Conservation (phyloP, 2,113 vertebrate genomes). For the Pygoscelis adeliae region DNA sequence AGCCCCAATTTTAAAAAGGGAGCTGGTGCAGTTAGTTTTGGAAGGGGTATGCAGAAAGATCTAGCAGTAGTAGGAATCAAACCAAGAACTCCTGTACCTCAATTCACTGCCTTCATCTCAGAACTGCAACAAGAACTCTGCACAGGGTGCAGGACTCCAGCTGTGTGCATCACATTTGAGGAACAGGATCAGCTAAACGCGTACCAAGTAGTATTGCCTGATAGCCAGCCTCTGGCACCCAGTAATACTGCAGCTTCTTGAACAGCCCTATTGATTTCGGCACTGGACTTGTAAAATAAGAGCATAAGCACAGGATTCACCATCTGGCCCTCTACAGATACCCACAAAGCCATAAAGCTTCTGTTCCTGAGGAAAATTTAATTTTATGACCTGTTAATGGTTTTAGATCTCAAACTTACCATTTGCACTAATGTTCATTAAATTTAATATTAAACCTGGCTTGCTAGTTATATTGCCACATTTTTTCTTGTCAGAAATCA, state of each 20-base stretch:
- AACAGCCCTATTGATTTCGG: neutral
- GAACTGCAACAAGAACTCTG: neutral
- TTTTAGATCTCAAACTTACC: neutral
- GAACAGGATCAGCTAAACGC: neutral
- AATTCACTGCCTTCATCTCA: neutral
- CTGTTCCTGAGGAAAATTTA: neutral
- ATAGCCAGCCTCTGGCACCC: neutral
- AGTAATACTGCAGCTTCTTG: neutral
- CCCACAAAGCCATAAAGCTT: neutral
- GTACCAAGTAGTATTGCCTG: neutral
- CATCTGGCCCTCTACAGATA: neutral
- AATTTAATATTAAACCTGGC: constrained; percentile 5
- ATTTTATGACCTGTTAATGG: constrained; percentile 15
- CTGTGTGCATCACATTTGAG: neutral
- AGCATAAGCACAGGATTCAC: neutral
- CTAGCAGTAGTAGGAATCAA: neutral
- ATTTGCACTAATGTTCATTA: neutral
- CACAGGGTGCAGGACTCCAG: neutral
- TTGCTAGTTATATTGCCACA: neutral
- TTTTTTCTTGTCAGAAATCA: neutral
- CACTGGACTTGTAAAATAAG: neutral
- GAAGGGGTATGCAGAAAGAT: neutral
- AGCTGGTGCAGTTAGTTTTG: neutral
- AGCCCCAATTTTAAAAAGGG: neutral
- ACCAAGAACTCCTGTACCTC: neutral